Evolutionary conservation across 2,888 invertebrate genomes (phyloP).

Genomic region (Zaprionus lineosus): DNA sequence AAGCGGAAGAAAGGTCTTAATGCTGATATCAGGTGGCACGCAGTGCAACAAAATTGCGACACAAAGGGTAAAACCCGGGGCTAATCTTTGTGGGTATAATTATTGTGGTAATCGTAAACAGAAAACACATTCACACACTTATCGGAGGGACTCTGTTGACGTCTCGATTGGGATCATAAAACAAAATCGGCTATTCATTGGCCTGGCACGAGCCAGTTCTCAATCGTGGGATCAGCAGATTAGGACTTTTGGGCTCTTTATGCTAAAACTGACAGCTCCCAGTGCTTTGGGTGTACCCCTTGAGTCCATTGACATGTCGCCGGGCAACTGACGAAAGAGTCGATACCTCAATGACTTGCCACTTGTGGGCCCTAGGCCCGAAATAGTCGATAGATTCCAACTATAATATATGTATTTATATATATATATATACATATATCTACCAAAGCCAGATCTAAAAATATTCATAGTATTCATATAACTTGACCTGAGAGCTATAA

Average conservation of each 20-base stretch:
- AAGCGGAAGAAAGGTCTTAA: no score
- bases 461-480: no score
- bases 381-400: no score
- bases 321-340: no score
- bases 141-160: slow-evolving; percentile 13
- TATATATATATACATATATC: no score
- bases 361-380: no score
- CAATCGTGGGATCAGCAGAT: slow-evolving; percentile 12
- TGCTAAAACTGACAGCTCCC: slow-evolving; percentile 1
- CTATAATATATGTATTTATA: no score
- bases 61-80: not conserved
- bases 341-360: no score
- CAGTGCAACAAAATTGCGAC: slow-evolving; percentile 14
- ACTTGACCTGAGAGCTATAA: no score
- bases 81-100: slow-evolving; percentile 15
- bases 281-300: not conserved
- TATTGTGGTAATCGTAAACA: slow-evolving; percentile 31
- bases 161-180: slow-evolving; percentile 61
- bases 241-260: no score
- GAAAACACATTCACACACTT: slow-evolving; percentile 30
- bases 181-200: slow-evolving; percentile 29
- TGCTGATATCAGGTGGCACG: slow-evolving; percentile 9
- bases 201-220: slow-evolving; percentile 1
- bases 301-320: no score
- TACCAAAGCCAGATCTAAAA: no score